A percentile compares a stretch with the other conserved stretches of the same genome.
Evolutionary conservation across 2,113 vertebrate genomes (phyloP).

Genomic region (Micronisus gabar): DNA sequence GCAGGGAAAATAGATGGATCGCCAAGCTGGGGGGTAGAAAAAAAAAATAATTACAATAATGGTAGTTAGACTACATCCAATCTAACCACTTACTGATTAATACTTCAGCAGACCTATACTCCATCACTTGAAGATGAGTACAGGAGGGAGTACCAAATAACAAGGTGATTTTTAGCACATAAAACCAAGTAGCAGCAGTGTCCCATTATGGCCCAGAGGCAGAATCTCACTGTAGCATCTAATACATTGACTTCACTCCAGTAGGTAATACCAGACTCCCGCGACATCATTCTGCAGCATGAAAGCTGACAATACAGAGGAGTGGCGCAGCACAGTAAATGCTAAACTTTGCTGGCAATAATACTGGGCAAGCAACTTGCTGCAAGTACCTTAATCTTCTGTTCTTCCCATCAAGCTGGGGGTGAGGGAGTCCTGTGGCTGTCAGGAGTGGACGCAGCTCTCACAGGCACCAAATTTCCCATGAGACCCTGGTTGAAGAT

Average conservation of each 20-base stretch:
- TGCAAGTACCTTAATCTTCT: not conserved
- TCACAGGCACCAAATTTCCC: not conserved
- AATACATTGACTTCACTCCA: not conserved
- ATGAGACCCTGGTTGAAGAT: not conserved
- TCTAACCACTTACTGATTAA: not conserved
- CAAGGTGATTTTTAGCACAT: not conserved
- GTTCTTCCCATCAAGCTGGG: not conserved
- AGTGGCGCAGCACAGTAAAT: not conserved
- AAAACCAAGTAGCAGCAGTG: not conserved
- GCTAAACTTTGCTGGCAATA: not conserved
- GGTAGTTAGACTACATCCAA: not conserved
- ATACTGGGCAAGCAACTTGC: not conserved
- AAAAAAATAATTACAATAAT: not conserved
- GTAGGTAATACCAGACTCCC: not conserved
- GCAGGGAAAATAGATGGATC: slow-evolving; percentile 86
- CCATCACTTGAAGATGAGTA: not conserved
- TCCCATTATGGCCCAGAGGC: not conserved
- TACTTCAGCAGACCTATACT: not conserved
- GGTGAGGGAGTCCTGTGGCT: not conserved
- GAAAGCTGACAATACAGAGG: not conserved
- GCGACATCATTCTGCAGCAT: not conserved
- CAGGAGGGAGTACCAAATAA: not conserved
- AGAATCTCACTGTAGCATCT: not conserved
- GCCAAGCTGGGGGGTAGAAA: slow-evolving; percentile 73
- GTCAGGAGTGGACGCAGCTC: not conserved